Evolutionary conservation across 2,113 vertebrate species (phyloP).

Genomic region (Semnornis frantzii): DNA sequence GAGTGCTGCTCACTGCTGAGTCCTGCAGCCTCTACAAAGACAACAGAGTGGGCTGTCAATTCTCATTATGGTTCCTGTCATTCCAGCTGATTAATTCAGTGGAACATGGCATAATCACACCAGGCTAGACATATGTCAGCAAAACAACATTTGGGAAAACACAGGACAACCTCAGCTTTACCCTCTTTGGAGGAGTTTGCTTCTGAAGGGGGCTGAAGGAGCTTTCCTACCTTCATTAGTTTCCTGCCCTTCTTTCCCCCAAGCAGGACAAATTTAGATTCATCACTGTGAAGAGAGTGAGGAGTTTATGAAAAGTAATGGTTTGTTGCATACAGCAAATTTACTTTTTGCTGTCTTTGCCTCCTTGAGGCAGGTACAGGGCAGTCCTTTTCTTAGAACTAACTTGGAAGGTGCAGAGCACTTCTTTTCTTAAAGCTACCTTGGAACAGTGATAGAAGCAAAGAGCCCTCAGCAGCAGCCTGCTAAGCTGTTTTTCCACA

Average conservation of each 20-base stretch:
- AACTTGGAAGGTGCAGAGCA: background rate
- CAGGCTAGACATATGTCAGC: constrained; percentile 40
- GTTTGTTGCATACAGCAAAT: background rate
- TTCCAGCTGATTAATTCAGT: constrained; percentile 51
- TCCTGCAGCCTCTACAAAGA: constrained; percentile 45
- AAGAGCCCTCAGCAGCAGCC: background rate
- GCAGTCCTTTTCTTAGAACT: background rate
- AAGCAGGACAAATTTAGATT: background rate
- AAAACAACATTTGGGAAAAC: constrained; percentile 1
- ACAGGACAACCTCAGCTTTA: background rate
- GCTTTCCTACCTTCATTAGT: background rate
- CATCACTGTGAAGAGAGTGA: background rate
- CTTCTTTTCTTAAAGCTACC: background rate
- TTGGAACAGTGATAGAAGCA: background rate
- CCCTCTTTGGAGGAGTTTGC: fast-evolving
- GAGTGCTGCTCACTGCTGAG: constrained; percentile 6
- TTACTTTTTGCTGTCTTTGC: background rate
- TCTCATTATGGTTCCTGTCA: constrained; percentile 37
- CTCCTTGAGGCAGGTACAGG: background rate
- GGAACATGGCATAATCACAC: constrained; percentile 47
- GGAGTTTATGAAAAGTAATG: background rate
- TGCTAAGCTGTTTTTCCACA: background rate
- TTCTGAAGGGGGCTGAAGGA: background rate
- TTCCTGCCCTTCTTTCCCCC: background rate
- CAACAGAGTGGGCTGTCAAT: constrained; percentile 37